Evolutionary conservation across 2,797 vertebrate genomes (phyloP).

Genomic region (Muscicapa comitata): DNA sequence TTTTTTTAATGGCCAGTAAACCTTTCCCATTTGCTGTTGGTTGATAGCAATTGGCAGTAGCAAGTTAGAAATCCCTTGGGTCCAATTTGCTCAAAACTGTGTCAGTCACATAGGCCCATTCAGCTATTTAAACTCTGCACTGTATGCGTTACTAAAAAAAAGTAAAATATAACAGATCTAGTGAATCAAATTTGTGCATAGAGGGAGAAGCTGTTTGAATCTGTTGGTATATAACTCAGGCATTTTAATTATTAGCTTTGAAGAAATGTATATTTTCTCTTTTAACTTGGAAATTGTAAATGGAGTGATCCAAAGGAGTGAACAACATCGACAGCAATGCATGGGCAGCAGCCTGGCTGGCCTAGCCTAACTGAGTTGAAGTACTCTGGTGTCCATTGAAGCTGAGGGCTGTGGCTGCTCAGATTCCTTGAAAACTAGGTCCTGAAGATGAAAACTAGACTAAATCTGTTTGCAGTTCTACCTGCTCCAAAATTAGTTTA

Average conservation of each 20-base stretch:
- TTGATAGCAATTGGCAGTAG: not conserved
- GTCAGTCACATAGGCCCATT: not conserved
- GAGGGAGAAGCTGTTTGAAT: conserved; percentile 16
- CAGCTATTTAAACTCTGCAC: not conserved
- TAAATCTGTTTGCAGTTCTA: not conserved
- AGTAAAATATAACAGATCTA: not conserved
- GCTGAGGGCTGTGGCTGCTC: not conserved
- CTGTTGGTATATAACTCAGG: not conserved
- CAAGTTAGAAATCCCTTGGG: not conserved
- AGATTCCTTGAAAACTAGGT: not conserved
- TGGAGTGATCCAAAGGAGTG: not conserved
- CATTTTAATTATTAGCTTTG: not conserved
- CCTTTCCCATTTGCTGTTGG: not conserved
- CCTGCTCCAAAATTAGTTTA: not conserved
- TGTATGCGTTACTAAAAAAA: not conserved
- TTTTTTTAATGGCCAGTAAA: not conserved
- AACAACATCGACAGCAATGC: too few species aligned
- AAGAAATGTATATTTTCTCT: not conserved
- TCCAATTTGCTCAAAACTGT: not conserved
- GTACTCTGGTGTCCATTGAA: not conserved
- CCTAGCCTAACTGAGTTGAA: not conserved
- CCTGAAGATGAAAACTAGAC: not conserved
- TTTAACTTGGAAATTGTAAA: not conserved
- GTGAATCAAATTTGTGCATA: not conserved
- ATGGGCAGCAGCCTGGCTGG: not conserved